A percentile compares a stretch with the other conserved stretches of the same genome.
phyloP scores from a whole-genome alignment of 2,888 invertebrate species.

The Lapara coniferarum region DNA sequence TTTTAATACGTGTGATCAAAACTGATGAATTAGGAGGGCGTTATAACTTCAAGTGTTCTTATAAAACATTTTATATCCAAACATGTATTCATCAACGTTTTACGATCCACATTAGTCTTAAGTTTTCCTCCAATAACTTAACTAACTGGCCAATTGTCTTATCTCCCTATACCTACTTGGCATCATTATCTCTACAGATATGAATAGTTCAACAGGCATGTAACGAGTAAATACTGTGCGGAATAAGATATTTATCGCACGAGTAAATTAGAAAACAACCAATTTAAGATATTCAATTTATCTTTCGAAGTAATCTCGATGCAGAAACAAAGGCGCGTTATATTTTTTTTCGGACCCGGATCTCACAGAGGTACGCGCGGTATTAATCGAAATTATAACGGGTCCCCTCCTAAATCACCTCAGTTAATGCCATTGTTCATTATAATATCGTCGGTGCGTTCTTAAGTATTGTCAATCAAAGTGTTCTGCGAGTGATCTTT shows the following conservation, averaged over 20 bases:
- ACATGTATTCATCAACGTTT: neutral
- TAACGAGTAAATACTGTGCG: neutral
- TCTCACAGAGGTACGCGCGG: slow-evolving; percentile 56
- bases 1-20: neutral
- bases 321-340: slow-evolving; percentile 55
- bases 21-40: neutral
- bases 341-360: slow-evolving; percentile 51
- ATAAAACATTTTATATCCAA: neutral
- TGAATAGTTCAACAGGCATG: neutral
- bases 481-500: slow-evolving; percentile 21
- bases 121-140: neutral
- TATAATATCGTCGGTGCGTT: slow-evolving; percentile 41
- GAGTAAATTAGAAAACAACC: neutral
- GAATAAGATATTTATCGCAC: slow-evolving; percentile 3
- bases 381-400: slow-evolving; percentile 66
- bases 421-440: slow-evolving; percentile 37
- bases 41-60: too few species aligned
- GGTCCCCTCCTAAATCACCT: slow-evolving; percentile 46
- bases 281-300: slow-evolving; percentile 38
- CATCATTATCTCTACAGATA: neutral
- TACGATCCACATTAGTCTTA: neutral
- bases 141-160: neutral
- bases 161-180: neutral
- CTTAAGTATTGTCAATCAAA: slow-evolving; percentile 47
- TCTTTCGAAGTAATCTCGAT: slow-evolving; percentile 54